phyloP scores from a whole-genome alignment of 2,113 vertebrate genomes.

The Ammospiza nelsoni region DNA sequence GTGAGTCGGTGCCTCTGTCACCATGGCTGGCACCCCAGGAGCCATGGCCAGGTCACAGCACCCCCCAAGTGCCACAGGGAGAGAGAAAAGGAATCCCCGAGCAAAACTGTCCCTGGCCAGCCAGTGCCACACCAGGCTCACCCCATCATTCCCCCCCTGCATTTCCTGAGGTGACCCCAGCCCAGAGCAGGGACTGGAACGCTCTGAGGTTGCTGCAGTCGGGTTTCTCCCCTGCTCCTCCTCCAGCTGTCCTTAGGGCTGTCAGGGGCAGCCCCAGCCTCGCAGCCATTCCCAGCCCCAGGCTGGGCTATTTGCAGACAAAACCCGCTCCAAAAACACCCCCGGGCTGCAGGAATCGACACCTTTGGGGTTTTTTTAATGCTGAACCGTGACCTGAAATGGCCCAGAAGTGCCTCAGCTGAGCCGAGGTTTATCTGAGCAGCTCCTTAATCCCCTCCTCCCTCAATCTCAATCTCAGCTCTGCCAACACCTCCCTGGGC shows the following conservation, averaged over 20 bases:
- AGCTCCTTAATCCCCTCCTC: neutral
- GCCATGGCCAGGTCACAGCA: neutral
- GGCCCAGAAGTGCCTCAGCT: neutral
- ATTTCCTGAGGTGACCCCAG: neutral
- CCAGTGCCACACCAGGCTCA: neutral
- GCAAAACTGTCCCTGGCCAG: neutral
- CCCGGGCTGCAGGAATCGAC: fast-evolving
- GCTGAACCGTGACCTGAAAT: neutral
- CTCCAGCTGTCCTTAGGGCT: neutral
- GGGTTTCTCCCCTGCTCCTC: neutral
- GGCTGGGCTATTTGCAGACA: neutral
- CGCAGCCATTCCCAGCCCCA: neutral
- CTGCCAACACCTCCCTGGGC: neutral
- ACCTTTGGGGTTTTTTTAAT: neutral
- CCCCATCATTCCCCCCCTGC: neutral
- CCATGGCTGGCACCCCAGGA: neutral
- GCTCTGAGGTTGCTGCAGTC: neutral
- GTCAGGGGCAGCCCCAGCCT: neutral
- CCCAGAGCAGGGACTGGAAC: neutral
- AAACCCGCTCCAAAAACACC: fast-evolving
- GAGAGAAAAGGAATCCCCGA: neutral
- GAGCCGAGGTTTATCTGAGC: neutral
- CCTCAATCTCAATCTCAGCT: neutral
- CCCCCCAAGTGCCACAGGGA: neutral
- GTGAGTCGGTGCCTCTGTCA: neutral